Percentiles rank a stretch among this genome's conserved stretches.
Evolutionary conservation across 1,140 invertebrate species (phyloP).

Genomic region (Cepaea nemoralis): DNA sequence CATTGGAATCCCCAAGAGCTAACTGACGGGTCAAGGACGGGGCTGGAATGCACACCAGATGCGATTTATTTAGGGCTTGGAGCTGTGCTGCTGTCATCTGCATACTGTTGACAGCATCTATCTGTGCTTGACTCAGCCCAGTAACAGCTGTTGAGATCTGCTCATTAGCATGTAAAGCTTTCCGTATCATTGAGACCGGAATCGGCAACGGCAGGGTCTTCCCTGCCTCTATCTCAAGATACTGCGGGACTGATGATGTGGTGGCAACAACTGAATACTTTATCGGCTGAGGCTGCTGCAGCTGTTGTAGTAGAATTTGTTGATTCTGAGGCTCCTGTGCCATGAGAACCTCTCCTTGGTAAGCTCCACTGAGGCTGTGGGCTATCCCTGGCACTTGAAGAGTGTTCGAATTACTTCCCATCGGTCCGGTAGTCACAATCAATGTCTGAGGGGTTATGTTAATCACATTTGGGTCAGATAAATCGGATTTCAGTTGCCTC

Average conservation of each 20-base stretch:
- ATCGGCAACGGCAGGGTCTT: neutral
- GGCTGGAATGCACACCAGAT: conserved; percentile 18
- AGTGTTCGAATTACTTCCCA: neutral
- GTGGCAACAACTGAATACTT: neutral
- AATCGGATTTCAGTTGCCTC: neutral
- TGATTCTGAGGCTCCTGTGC: neutral
- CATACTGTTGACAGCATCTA: conserved; percentile 5
- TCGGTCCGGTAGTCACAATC: conserved; percentile 3
- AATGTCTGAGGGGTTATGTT: neutral
- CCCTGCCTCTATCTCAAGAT: neutral
- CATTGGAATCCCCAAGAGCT: neutral
- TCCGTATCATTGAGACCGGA: conserved; percentile 1
- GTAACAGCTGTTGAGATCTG: neutral
- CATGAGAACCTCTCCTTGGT: neutral
- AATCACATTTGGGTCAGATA: neutral
- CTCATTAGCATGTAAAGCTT: neutral
- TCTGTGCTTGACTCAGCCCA: neutral
- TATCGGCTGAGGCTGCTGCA: conserved; percentile 14
- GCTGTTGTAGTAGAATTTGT: neutral
- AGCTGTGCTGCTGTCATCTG: neutral
- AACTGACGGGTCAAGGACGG: conserved; percentile 4
- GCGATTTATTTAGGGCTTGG: neutral
- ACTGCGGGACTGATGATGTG: neutral
- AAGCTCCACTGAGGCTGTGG: neutral
- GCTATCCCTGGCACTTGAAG: conserved; percentile 2